Percentiles rank a stretch among this genome's conserved stretches.
Conservation (phyloP, 2,797 vertebrate genomes). For the Kryptopterus vitreolus region DNA sequence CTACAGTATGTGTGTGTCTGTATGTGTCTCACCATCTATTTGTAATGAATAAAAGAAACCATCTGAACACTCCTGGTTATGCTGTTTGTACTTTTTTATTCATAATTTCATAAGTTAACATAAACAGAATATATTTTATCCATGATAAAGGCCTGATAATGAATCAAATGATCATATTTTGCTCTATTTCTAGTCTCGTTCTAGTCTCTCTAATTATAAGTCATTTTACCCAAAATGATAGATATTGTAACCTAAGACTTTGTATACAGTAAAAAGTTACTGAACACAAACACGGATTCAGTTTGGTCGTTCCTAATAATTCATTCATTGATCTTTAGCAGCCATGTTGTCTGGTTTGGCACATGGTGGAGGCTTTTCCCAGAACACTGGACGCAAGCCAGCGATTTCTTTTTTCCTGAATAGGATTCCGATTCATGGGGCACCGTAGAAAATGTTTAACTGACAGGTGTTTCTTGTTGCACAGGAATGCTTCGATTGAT, state of each 20-base stretch:
- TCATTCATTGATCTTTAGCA: too few species aligned
- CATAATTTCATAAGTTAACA: too few species aligned
- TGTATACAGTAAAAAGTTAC: neutral
- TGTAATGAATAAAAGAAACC: constrained; percentile 42
- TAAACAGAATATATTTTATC: neutral
- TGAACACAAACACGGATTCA: neutral
- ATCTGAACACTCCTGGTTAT: constrained; percentile 1
- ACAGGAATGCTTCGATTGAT: too few species aligned
- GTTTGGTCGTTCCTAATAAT: neutral
- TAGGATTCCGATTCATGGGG: too few species aligned
- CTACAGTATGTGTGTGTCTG: constrained; percentile 6
- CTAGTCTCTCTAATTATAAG: too few species aligned
- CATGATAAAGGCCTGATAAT: neutral
- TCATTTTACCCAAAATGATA: neutral
- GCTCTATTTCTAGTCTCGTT: too few species aligned
- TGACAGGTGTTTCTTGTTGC: too few species aligned
- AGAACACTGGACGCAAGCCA: too few species aligned
- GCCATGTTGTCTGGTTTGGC: too few species aligned
- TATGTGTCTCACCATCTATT: constrained; percentile 21
- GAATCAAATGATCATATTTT: neutral
- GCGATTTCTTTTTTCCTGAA: too few species aligned
- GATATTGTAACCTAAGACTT: neutral
- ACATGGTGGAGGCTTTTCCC: too few species aligned
- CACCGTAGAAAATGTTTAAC: too few species aligned
- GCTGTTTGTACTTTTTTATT: neutral